These are phyloP conservation scores for Coregonus sp. DNA, from an alignment of 2,797 vertebrate species.

Conservation along the genomic window DNA sequence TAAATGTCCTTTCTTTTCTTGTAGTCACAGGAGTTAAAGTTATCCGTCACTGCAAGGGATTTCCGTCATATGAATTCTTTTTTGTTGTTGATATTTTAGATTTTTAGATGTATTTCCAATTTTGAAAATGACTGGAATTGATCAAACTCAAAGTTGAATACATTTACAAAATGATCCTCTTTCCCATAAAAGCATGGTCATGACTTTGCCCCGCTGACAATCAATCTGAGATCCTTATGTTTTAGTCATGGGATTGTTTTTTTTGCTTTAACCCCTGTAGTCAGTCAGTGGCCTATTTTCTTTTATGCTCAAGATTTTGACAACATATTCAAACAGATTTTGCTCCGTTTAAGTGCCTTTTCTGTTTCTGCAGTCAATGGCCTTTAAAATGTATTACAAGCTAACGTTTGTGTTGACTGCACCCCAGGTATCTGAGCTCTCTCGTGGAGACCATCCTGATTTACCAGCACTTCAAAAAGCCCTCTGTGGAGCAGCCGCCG, in stretches of 20 bases:
- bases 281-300: background rate
- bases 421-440: conserved; percentile 88
- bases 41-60: too few species aligned
- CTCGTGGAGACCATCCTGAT: conserved; percentile 95
- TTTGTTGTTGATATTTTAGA: accelerated
- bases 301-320: background rate
- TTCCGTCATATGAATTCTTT: too few species aligned
- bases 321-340: background rate
- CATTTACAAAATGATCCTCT: too few species aligned
- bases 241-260: too few species aligned
- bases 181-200: too few species aligned
- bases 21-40: too few species aligned
- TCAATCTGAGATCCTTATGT: too few species aligned
- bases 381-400: background rate
- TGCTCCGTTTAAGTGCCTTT: background rate
- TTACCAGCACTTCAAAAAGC: conserved; percentile 93
- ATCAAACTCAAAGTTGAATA: too few species aligned
- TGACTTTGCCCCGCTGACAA: too few species aligned
- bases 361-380: background rate
- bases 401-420: background rate
- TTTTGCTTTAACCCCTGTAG: background rate
- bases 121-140: too few species aligned
- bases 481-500: conserved; percentile 78
- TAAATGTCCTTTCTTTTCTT: too few species aligned
- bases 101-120: too few species aligned